Conservation (phyloP, 2,797 vertebrate genomes). For the Chlorospingus semifuscus region DNA sequence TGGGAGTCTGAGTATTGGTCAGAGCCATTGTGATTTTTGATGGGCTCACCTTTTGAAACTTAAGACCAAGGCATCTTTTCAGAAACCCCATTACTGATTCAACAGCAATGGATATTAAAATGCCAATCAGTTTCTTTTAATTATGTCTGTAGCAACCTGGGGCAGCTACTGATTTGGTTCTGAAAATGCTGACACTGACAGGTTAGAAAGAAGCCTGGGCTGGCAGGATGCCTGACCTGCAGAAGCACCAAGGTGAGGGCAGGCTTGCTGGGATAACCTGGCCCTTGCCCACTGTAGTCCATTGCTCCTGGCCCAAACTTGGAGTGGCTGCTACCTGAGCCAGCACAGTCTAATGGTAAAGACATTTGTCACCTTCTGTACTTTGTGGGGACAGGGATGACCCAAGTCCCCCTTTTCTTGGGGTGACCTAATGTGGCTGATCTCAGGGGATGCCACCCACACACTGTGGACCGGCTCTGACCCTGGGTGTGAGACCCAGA, state of each 20-base stretch:
- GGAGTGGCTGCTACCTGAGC: neutral
- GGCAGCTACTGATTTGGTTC: neutral
- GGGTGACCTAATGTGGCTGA: accelerated
- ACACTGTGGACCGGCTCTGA: neutral
- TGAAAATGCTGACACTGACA: neutral
- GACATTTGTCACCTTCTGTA: neutral
- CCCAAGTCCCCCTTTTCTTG: neutral
- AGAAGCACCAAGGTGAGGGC: neutral
- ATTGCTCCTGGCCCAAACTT: neutral
- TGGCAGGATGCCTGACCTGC: neutral
- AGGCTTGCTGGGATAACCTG: neutral
- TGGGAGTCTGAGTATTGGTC: neutral
- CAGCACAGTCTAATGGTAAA: neutral
- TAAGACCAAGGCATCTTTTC: neutral
- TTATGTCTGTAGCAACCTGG: neutral
- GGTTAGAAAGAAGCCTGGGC: neutral
- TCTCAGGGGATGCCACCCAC: neutral
- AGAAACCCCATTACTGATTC: neutral
- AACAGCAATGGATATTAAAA: neutral
- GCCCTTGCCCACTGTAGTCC: neutral
- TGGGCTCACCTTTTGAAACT: neutral
- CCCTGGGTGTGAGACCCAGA: accelerated
- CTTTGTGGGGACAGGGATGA: accelerated
- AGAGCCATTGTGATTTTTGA: neutral
- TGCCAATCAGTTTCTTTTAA: neutral